phyloP scores from a whole-genome alignment of 2,113 vertebrate genomes.

The Apus apus region DNA sequence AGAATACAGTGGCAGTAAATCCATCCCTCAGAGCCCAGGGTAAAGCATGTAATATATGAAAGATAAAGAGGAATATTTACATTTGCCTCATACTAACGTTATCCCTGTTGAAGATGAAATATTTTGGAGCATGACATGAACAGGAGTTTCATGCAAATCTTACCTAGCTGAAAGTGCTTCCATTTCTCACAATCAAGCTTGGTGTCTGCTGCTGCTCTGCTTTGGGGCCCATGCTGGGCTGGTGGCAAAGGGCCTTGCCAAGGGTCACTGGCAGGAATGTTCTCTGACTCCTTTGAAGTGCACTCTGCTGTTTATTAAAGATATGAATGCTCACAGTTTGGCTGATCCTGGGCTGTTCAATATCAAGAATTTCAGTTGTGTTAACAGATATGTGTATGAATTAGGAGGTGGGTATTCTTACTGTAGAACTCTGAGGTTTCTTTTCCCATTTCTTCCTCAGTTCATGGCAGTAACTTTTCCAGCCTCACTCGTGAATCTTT shows the following conservation, averaged over 20 bases:
- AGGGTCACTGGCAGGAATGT: background rate
- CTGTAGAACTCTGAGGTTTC: background rate
- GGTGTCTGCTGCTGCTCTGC: background rate
- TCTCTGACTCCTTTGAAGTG: background rate
- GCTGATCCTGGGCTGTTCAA: background rate
- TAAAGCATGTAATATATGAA: background rate
- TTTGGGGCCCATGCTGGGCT: background rate
- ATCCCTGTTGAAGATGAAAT: background rate
- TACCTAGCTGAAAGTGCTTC: background rate
- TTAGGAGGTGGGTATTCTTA: fast-evolving
- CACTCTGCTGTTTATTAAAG: slow-evolving; percentile 22
- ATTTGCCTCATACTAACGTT: background rate
- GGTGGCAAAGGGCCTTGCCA: background rate
- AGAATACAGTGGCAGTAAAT: background rate
- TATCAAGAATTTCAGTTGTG: background rate
- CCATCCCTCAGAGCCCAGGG: background rate
- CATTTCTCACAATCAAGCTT: background rate
- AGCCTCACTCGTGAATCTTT: background rate
- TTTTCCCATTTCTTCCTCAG: background rate
- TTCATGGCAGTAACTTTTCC: background rate
- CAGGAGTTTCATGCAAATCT: background rate
- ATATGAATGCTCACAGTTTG: background rate
- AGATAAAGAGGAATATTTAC: background rate
- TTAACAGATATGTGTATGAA: background rate
- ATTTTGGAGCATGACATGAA: background rate